These are phyloP conservation scores for Leptura quadrifasciata DNA, from an alignment of 2,888 invertebrate species.

Conservation along the genomic window DNA sequence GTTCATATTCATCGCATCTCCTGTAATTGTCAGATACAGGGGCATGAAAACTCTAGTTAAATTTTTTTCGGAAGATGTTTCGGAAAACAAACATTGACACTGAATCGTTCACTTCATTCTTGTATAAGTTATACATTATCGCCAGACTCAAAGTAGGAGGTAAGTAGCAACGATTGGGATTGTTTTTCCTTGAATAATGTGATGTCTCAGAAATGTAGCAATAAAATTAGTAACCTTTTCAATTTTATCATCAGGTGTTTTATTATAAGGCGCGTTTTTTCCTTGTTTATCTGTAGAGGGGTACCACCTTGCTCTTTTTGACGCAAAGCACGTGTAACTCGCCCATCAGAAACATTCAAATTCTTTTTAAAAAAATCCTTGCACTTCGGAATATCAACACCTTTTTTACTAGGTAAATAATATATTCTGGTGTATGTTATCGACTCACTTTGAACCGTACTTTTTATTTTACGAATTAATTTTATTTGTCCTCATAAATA, in stretches of 20 bases:
- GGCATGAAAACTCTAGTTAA: slow-evolving; percentile 42
- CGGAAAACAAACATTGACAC: slow-evolving; percentile 38
- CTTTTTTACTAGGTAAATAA: too few species aligned
- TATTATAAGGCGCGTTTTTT: slow-evolving; percentile 17
- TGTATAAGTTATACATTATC: slow-evolving; percentile 10
- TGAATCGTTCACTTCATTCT: slow-evolving; percentile 17
- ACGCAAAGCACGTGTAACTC: too few species aligned
- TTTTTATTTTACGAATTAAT: too few species aligned
- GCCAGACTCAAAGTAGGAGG: slow-evolving; percentile 5
- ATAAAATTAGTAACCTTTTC: slow-evolving; percentile 23
- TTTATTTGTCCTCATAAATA: neutral
- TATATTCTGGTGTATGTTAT: too few species aligned
- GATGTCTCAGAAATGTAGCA: slow-evolving; percentile 14
- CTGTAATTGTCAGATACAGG: slow-evolving; percentile 44
- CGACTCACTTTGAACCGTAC: too few species aligned
- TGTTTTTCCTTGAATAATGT: slow-evolving; percentile 22
- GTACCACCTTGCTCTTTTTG: too few species aligned
- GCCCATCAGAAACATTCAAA: too few species aligned
- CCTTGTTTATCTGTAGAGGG: too few species aligned
- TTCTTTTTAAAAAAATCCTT: too few species aligned
- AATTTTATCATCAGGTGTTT: slow-evolving; percentile 27
- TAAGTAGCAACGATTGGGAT: neutral
- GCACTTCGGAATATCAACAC: too few species aligned
- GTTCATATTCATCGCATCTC: slow-evolving; percentile 40
- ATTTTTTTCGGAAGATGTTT: slow-evolving; percentile 43